Evolutionary conservation across 2,113 vertebrate species (phyloP), one percentile per base, ranked within the genome.

Genomic region (Suncus etruscus): DNA sequence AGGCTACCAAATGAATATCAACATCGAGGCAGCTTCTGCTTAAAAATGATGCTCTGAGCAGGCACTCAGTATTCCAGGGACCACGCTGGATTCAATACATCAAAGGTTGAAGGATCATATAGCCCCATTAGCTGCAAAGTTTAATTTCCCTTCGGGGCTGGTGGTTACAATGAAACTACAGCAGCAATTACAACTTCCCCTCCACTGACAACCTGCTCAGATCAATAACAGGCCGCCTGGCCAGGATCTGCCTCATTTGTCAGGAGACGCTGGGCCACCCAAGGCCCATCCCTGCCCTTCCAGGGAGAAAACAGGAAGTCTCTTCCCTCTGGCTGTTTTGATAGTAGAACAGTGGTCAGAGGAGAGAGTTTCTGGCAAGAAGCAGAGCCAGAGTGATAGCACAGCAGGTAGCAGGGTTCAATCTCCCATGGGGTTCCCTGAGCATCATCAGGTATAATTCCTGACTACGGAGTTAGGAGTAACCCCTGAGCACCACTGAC

Each of bases 121-220:
- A 97, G 97, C 97, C 97, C 97, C 97, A 98, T 98, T 98, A 98
- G 97, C 98, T 97, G 92, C 97, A 97, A 97, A 98, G 96, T 97
- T 98, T 97, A 98, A 98, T 98, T 98, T 98, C 97, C 98, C 97
- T 98, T 97, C 96, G 97, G 97, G 97, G 97, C 97, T 97, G 96
- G 87, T 95, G 97, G 96, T 98, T 97, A 98, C 97, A 98, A 97
- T 96, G 96, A 96, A 97, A 97, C 96, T 97, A 97, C 97, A 97
- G 96, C 95, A 96, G 96, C 97, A 98, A 98, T 98, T 98, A 98
- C 97, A 97, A 97, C 97, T 98, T 97, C 97, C 97, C 96, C 96
- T 97, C 95, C 90, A 79, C 97, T 96, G 97, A 98, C 97, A 97
- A 97, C 97, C 97, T 92, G 96, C 96, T 97, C 97, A 95, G 97